These are phyloP conservation scores for Ophthalmolycus amberensis DNA, from an alignment of 2,113 vertebrate species.

Conservation along the genomic window DNA sequence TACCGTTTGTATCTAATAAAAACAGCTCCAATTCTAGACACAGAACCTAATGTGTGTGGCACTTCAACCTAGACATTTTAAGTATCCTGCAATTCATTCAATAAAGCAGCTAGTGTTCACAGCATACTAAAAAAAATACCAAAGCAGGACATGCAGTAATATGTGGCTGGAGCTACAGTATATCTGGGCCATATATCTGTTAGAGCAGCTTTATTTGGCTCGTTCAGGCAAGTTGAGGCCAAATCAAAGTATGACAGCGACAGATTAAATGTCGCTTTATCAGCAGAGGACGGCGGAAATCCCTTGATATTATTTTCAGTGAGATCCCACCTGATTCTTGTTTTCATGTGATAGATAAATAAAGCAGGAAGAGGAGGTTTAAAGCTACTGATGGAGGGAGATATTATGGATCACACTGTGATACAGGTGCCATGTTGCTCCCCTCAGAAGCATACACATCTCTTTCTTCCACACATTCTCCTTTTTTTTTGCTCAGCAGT, in stretches of 20 bases:
- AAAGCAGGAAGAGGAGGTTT: constrained; percentile 7
- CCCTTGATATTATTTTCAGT: constrained; percentile 16
- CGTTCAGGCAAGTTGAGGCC: constrained; percentile 52
- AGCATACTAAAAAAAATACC: constrained; percentile 18
- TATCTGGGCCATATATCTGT: constrained; percentile 64
- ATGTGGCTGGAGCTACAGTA: constrained; percentile 27
- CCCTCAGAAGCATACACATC: background rate
- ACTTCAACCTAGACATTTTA: background rate
- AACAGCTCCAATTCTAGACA: background rate
- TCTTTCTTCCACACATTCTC: background rate
- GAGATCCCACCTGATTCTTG: constrained; percentile 38
- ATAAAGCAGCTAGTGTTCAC: background rate
- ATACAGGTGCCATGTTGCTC: background rate
- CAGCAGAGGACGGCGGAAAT: constrained; percentile 42
- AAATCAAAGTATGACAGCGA: constrained; percentile 71
- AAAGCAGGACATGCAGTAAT: constrained; percentile 40
- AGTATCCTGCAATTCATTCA: background rate
- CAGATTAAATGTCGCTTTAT: constrained; percentile 64
- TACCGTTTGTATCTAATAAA: background rate
- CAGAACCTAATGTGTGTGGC: background rate
- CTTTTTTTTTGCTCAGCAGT: background rate
- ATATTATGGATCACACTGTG: background rate
- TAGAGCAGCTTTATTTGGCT: constrained; percentile 72
- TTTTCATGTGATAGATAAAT: background rate
- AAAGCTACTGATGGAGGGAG: background rate